phyloP scores from a whole-genome alignment of 2,888 invertebrate species.

The Spilosoma lubricipeda region DNA sequence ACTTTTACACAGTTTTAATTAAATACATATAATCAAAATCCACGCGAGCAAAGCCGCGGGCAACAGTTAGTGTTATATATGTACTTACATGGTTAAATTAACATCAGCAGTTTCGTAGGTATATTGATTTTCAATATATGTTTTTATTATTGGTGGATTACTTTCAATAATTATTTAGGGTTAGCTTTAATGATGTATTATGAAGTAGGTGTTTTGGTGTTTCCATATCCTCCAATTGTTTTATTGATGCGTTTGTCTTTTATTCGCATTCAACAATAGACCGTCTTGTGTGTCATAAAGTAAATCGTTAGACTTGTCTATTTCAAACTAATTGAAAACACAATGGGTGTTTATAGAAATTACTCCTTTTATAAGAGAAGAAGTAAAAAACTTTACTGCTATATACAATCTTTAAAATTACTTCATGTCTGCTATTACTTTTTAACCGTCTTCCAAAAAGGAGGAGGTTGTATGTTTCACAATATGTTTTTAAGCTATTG shows the following conservation, averaged over 20 bases:
- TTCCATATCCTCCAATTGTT: not conserved
- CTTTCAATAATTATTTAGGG: not conserved
- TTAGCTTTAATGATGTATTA: too few species aligned
- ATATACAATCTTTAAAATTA: not conserved
- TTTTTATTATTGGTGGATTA: not conserved
- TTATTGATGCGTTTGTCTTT: not conserved
- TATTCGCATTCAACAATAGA: too few species aligned
- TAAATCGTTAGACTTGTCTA: not conserved
- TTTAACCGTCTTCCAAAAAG: too few species aligned
- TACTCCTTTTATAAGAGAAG: not conserved
- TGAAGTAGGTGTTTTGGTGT: not conserved
- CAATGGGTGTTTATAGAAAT: constrained; percentile 6
- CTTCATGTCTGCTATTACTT: not conserved
- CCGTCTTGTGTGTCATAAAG: not conserved
- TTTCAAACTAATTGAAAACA: constrained; percentile 1
- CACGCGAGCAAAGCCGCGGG: too few species aligned
- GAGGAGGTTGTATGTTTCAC: too few species aligned
- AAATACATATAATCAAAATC: too few species aligned
- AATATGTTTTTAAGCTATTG: too few species aligned
- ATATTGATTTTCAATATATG: not conserved
- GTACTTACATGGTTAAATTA: too few species aligned
- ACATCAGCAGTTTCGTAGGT: not conserved
- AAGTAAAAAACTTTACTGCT: not conserved
- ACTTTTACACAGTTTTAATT: too few species aligned
- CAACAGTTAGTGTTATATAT: too few species aligned